Percentiles rank a stretch among this genome's conserved stretches.
Evolutionary conservation across 1,140 invertebrate species (phyloP).

Genomic region (Zophobas atratus): DNA sequence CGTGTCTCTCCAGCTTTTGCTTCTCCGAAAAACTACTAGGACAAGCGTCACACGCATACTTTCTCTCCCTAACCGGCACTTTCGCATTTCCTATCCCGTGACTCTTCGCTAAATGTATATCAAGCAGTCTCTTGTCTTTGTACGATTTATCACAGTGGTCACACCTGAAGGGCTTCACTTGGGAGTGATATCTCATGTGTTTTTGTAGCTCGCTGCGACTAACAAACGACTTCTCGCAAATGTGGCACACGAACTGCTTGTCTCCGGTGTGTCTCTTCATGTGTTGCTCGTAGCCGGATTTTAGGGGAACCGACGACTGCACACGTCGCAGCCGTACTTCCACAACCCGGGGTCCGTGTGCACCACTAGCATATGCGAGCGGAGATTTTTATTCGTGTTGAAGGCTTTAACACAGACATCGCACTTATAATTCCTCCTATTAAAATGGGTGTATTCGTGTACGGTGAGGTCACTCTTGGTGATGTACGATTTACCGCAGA

Average conservation of each 20-base stretch:
- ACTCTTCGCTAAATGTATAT: slow-evolving; percentile 58
- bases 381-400: slow-evolving; percentile 62
- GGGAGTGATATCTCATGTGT: slow-evolving; percentile 60
- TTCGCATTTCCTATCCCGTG: slow-evolving; percentile 59
- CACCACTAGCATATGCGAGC: slow-evolving; percentile 58
- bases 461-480: slow-evolving; percentile 70
- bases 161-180: slow-evolving; percentile 59
- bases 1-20: slow-evolving; percentile 76
- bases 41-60: slow-evolving; percentile 60
- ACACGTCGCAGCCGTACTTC: slow-evolving; percentile 60
- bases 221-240: slow-evolving; percentile 81
- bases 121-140: slow-evolving; percentile 54
- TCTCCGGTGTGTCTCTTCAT: slow-evolving; percentile 80
- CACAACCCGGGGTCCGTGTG: slow-evolving; percentile 60
- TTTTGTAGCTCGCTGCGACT: slow-evolving; percentile 58
- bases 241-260: slow-evolving; percentile 81
- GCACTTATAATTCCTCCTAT: slow-evolving; percentile 80
- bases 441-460: slow-evolving; percentile 75
- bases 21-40: slow-evolving; percentile 72
- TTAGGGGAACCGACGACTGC: slow-evolving; percentile 58
- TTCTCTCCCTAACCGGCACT: slow-evolving; percentile 54
- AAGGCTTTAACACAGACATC: slow-evolving; percentile 76
- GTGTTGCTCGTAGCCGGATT: slow-evolving; percentile 70
- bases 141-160: slow-evolving; percentile 62
- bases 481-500: slow-evolving; percentile 75